These are phyloP conservation scores for Aspidapion aeneum DNA, from an alignment of 2,888 invertebrate genomes.

Conservation along the genomic window DNA sequence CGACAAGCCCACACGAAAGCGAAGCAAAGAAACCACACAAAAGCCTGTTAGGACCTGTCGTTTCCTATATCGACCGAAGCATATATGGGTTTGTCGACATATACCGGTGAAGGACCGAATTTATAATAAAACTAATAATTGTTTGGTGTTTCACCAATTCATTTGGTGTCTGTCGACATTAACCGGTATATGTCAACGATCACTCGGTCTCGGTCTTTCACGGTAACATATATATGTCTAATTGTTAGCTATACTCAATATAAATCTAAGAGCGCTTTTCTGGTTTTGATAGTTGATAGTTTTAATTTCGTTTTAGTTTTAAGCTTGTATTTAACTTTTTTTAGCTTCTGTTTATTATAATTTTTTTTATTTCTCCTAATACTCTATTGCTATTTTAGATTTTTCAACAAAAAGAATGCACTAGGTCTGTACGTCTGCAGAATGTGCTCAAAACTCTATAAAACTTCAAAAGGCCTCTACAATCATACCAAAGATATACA, in stretches of 20 bases:
- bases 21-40: conserved; percentile 10
- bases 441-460: conserved; percentile 12
- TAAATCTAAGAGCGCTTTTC: too few species aligned
- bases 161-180: conserved; percentile 10
- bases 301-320: too few species aligned
- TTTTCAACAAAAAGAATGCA: conserved; percentile 11
- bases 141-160: conserved; percentile 9
- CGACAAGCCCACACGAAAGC: conserved; percentile 9
- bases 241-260: too few species aligned
- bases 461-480: conserved; percentile 13
- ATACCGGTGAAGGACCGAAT: conserved; percentile 18
- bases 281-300: too few species aligned
- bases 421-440: conserved; percentile 11
- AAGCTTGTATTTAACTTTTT: too few species aligned
- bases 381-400: conserved; percentile 10
- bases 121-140: conserved; percentile 13
- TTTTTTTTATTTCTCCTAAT: too few species aligned
- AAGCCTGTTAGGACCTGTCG: conserved; percentile 16
- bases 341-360: too few species aligned
- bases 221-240: conserved; percentile 4
- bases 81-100: conserved; percentile 19
- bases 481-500: conserved; percentile 11
- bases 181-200: conserved; percentile 6
- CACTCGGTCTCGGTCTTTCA: background rate
- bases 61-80: conserved; percentile 17